A percentile compares a stretch with the other conserved stretches of the same genome.
phyloP scores from a whole-genome alignment of 2,797 vertebrate genomes.

The Toxotes lorentzi region DNA sequence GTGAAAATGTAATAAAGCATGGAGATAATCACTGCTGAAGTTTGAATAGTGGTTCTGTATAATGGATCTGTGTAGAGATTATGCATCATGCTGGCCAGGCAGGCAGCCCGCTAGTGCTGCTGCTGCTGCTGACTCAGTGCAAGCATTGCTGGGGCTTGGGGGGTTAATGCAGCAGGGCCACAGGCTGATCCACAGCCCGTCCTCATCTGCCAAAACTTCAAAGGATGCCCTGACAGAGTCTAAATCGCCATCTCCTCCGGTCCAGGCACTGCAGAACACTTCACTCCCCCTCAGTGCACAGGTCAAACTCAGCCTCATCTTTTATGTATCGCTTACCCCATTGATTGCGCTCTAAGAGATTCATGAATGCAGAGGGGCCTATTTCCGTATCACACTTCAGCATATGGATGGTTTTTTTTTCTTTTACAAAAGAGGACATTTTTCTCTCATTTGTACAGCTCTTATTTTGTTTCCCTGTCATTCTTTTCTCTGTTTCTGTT shows the following conservation, averaged over 20 bases:
- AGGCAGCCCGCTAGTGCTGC: conserved; percentile 48
- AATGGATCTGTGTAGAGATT: conserved; percentile 66
- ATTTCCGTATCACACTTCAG: conserved; percentile 64
- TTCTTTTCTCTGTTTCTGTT: conserved; percentile 29
- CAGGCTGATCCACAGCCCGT: conserved; percentile 65
- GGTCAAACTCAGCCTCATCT: conserved; percentile 77
- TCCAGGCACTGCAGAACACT: conserved; percentile 44
- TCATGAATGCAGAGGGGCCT: conserved; percentile 67
- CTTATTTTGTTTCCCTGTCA: conserved; percentile 39
- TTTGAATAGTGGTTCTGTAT: conserved; percentile 66
- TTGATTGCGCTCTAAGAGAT: conserved; percentile 74
- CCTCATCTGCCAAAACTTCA: conserved; percentile 79
- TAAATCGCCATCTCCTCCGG: conserved; percentile 67
- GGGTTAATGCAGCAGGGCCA: conserved; percentile 73
- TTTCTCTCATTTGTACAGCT: conserved; percentile 19
- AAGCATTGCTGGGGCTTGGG: conserved; percentile 57
- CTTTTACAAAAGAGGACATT: conserved; percentile 6
- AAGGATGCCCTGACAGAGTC: conserved; percentile 71
- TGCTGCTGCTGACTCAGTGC: conserved; percentile 75
- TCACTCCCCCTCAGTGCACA: conserved; percentile 52
- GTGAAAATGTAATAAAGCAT: conserved; percentile 65
- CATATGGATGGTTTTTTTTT: conserved; percentile 41
- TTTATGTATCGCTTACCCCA: conserved; percentile 76
- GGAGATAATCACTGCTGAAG: conserved; percentile 66
- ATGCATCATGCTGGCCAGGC: conserved; percentile 66